phyloP scores from a whole-genome alignment of 2,113 vertebrate genomes.

The Chloropsis hardwickii region DNA sequence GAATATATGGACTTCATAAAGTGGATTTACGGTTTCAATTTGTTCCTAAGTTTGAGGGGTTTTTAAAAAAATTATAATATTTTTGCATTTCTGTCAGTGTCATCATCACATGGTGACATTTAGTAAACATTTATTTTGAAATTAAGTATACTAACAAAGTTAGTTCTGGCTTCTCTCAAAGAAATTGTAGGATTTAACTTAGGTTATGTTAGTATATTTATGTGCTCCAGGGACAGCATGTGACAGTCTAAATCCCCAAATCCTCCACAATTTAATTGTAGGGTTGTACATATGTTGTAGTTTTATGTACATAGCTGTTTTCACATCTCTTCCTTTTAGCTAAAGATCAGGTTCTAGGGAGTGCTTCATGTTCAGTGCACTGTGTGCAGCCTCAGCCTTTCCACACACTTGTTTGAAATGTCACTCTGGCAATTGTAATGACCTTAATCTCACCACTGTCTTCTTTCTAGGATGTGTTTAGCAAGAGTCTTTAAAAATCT shows the following conservation, averaged over 20 bases:
- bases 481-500: background rate
- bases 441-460: background rate
- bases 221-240: background rate
- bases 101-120: background rate
- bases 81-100: background rate
- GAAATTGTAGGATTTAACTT: background rate
- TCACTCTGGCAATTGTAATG: background rate
- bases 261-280: accelerated
- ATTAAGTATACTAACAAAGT: background rate
- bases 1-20: background rate
- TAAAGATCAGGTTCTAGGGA: background rate
- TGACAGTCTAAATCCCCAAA: background rate
- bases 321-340: background rate
- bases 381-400: background rate
- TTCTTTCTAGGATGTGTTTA: background rate
- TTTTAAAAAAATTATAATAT: background rate
- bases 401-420: background rate
- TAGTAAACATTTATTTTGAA: background rate
- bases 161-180: background rate
- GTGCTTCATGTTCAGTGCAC: background rate
- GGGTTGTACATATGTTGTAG: accelerated
- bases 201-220: background rate
- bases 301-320: accelerated
- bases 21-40: background rate
- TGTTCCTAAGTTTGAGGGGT: background rate